Conservation (phyloP, 2,888 invertebrate genomes). For the Agrotis ipsilon region DNA sequence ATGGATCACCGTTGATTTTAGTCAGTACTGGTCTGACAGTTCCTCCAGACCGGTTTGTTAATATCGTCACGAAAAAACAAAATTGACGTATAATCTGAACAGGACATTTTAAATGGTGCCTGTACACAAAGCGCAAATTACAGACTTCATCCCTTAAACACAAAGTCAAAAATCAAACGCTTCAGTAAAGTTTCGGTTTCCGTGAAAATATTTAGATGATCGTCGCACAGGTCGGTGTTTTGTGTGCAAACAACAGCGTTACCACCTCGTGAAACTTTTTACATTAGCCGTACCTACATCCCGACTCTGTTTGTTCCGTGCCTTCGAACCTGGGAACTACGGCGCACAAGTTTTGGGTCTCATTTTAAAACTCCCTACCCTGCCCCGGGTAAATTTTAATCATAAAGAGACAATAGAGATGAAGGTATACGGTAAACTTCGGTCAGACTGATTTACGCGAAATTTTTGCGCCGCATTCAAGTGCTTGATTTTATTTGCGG, state of each 20-base stretch:
- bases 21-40: too few species aligned
- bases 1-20: too few species aligned
- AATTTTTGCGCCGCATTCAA: constrained; percentile 71
- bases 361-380: constrained; percentile 84
- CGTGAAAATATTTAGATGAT: constrained; percentile 69
- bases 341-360: constrained; percentile 84
- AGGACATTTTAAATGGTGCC: neutral
- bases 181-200: constrained; percentile 34
- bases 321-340: constrained; percentile 83
- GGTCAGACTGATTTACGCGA: constrained; percentile 77
- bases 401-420: constrained; percentile 86
- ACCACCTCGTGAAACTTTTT: constrained; percentile 84
- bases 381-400: constrained; percentile 83
- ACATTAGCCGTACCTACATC: constrained; percentile 81
- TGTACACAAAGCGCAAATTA: neutral
- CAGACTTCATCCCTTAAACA: constrained; percentile 2
- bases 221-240: constrained; percentile 80
- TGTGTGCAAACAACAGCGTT: constrained; percentile 82
- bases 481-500: constrained; percentile 68
- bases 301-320: constrained; percentile 84
- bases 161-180: constrained; percentile 41
- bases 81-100: neutral
- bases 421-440: constrained; percentile 80
- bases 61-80: too few species aligned
- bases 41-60: too few species aligned